Evolutionary conservation across 2,888 invertebrate species (phyloP).

Genomic region (Synanthedon vespiformis): DNA sequence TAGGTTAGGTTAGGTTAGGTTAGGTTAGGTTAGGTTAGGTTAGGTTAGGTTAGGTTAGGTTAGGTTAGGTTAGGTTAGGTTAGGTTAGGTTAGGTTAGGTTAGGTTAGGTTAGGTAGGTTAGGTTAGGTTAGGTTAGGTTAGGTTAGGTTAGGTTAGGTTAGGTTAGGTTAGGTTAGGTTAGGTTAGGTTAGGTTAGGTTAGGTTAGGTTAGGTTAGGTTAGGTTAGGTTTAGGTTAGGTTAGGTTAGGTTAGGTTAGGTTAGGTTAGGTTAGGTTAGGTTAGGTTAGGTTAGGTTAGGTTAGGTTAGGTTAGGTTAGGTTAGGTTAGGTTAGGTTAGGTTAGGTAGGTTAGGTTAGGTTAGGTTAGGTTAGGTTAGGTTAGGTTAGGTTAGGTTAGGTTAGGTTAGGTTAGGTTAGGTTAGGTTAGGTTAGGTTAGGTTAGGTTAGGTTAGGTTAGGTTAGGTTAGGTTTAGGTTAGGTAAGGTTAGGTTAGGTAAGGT

Average conservation of each 20-base stretch:
- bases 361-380: slow-evolving; percentile 3
- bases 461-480: slow-evolving; percentile 2
- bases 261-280: slow-evolving; percentile 4
- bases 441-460: slow-evolving; percentile 3
- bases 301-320: slow-evolving; percentile 6
- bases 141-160: slow-evolving; percentile 10
- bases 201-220: slow-evolving; percentile 8
- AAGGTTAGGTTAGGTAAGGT: slow-evolving; percentile 3
- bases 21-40: slow-evolving; percentile 10
- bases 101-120: slow-evolving; percentile 8
- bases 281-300: slow-evolving; percentile 6
- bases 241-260: slow-evolving; percentile 12
- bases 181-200: slow-evolving; percentile 9
- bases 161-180: slow-evolving; percentile 9
- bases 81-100: slow-evolving; percentile 7
- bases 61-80: slow-evolving; percentile 7
- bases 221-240: slow-evolving; percentile 9
- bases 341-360: slow-evolving; percentile 7
- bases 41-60: slow-evolving; percentile 8
- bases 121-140: slow-evolving; percentile 9
- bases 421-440: too few relatives aligned
- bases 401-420: slow-evolving; percentile 3
- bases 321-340: slow-evolving; percentile 7
- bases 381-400: slow-evolving; percentile 3
- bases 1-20: slow-evolving; percentile 9